Percentiles rank a stretch among this genome's conserved stretches.
Evolutionary conservation across 2,797 vertebrate species (phyloP).

Genomic region (Strix occidentalis): DNA sequence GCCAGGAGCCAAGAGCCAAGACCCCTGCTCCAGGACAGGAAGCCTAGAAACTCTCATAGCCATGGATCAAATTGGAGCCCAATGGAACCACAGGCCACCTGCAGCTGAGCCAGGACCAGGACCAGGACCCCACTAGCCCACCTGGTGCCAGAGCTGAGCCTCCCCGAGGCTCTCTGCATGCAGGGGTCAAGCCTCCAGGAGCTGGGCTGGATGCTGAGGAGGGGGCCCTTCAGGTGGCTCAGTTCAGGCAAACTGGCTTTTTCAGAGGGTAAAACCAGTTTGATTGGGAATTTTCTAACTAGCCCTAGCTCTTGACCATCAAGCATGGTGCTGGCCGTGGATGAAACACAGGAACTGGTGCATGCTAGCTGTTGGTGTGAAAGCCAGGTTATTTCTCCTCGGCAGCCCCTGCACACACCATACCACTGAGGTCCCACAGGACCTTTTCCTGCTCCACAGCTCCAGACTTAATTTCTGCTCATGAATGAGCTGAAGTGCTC

Average conservation of each 20-base stretch:
- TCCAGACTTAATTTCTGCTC: background rate
- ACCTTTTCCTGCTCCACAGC: background rate
- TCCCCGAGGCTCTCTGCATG: rapidly evolving
- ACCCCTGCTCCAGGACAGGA: background rate
- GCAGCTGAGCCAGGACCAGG: background rate
- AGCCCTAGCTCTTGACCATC: background rate
- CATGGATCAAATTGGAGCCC: background rate
- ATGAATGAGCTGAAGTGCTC: background rate
- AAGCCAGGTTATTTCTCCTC: background rate
- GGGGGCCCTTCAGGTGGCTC: background rate
- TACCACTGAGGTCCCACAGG: background rate
- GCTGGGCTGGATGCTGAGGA: background rate
- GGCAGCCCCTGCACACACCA: background rate
- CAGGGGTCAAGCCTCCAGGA: background rate
- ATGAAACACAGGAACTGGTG: rapidly evolving
- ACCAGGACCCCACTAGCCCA: background rate
- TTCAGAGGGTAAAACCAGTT: background rate
- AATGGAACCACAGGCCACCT: background rate
- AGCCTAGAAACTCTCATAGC: constrained; percentile 10
- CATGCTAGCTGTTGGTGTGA: background rate
- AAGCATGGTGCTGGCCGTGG: background rate
- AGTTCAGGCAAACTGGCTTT: background rate
- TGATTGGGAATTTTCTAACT: background rate
- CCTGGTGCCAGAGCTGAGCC: background rate
- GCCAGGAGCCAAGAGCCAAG: constrained; percentile 22